Base-by-base conservation (phyloP, 1,140 invertebrate species). In the Lepidurus packardi region DNA sequence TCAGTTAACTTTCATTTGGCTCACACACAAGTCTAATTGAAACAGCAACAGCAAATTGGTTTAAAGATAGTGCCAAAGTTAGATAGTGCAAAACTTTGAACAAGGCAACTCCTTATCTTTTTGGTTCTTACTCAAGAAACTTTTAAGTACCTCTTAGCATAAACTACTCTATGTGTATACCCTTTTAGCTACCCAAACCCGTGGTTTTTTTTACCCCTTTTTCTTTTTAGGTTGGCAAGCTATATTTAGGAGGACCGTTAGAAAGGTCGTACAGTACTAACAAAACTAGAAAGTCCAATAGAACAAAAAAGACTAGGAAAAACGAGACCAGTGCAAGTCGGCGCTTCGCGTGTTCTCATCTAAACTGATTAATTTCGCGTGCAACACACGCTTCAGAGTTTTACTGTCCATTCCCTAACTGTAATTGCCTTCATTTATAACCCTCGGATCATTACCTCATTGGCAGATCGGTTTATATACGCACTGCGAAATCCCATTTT, bases 181-280 rank as follows among this genome's bases (percentile, higher is more conserved):
- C 34, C 47, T 73, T 78, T 25, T 73, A 78, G 77, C 77, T 73
- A 1, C 65, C 34, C 73, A 73, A 73, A 73, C 43, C 41, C 74
- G 25, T 25, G 1, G 25, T 25, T 25, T 42, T 73, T 74, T 74
- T 74, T 24, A 74, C 16, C 9, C 41, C 9, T 74, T 74, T 74
- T 74, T 3, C 44, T n/a, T 75, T 42, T 75, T 42, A 1, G 21
- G 43, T 42, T 74, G 9, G 11, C 24, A 7, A 11, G 74, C 74
- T 43, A 74, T 34, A 21, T 34, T 74, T 74, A 16, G 8, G 43
- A 74, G 43, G 43, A 73, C 34, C 34, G 34, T 65, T 16, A 65
- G 8, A 21, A 16, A n/a, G 21, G 16, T 13, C 53, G 53, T 7
- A 65, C 8, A 21, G 53, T 65, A 13, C 7, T 7, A 65, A 65